phyloP scores from a whole-genome alignment of 2,888 invertebrate species.

The Tetragnatha montana region DNA sequence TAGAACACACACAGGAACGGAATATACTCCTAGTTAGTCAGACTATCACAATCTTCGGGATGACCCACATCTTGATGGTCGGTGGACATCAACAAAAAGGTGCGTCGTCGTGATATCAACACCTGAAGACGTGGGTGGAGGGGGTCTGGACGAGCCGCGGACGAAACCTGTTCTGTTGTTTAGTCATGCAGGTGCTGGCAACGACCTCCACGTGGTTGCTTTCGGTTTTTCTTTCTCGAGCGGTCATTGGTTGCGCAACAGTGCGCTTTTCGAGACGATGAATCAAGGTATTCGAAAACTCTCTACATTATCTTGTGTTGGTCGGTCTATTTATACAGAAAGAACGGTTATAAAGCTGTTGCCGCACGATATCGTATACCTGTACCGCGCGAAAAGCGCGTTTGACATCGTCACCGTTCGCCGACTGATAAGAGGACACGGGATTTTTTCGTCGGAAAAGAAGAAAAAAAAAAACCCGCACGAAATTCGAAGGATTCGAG shows the following conservation, averaged over 20 bases:
- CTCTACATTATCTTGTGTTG: slow-evolving; percentile 12
- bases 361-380: background rate
- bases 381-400: no score
- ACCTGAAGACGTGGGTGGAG: slow-evolving; percentile 19
- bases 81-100: slow-evolving; percentile 2
- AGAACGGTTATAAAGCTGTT: background rate
- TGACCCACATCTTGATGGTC: background rate
- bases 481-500: no score
- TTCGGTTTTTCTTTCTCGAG: slow-evolving; percentile 5
- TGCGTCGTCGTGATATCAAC: background rate
- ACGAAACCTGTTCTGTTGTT: slow-evolving; percentile 53
- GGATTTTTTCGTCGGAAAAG: no score
- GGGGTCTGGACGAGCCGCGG: slow-evolving; percentile 41
- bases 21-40: background rate
- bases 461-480: no score
- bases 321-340: slow-evolving; percentile 23
- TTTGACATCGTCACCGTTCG: no score
- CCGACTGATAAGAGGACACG: no score
- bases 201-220: slow-evolving; percentile 50
- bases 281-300: slow-evolving; percentile 5
- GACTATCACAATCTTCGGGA: no score
- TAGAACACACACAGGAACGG: background rate
- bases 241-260: slow-evolving; percentile 38
- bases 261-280: background rate
- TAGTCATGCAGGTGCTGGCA: slow-evolving; percentile 58